Conservation (phyloP, 2,113 vertebrate species). For the Petrocephalus microphthalmus region DNA sequence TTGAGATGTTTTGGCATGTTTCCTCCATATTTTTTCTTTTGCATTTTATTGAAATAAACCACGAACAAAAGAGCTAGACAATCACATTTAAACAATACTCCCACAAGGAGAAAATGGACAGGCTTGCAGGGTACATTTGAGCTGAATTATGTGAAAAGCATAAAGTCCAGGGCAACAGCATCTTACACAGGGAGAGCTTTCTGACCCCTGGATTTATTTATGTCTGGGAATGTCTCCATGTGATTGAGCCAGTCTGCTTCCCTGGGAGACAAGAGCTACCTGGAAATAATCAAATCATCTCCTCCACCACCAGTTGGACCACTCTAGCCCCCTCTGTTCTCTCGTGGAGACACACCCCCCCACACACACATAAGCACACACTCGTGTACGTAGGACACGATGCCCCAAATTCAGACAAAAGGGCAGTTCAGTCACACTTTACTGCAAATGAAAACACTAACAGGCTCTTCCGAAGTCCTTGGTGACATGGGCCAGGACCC, state of each 20-base stretch:
- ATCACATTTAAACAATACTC: neutral
- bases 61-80: neutral
- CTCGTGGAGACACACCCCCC: neutral
- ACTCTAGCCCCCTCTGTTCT: neutral
- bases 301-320: neutral
- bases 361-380: neutral
- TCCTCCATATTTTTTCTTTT: neutral
- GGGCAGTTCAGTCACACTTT: neutral
- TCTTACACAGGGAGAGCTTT: neutral
- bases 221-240: neutral
- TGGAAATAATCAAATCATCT: neutral
- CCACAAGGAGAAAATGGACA: neutral
- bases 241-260: neutral
- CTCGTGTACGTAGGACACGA: neutral
- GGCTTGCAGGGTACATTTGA: conserved; percentile 21
- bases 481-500: neutral
- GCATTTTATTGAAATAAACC: neutral
- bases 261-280: neutral
- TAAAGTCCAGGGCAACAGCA: neutral
- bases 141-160: conserved; percentile 13
- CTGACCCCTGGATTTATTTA: conserved; percentile 4
- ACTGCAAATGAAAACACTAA: neutral
- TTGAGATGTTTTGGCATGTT: neutral
- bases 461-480: neutral
- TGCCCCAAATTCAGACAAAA: neutral